Evolutionary conservation across 1,140 invertebrate genomes (phyloP).

Genomic region (Drosophila azteca): DNA sequence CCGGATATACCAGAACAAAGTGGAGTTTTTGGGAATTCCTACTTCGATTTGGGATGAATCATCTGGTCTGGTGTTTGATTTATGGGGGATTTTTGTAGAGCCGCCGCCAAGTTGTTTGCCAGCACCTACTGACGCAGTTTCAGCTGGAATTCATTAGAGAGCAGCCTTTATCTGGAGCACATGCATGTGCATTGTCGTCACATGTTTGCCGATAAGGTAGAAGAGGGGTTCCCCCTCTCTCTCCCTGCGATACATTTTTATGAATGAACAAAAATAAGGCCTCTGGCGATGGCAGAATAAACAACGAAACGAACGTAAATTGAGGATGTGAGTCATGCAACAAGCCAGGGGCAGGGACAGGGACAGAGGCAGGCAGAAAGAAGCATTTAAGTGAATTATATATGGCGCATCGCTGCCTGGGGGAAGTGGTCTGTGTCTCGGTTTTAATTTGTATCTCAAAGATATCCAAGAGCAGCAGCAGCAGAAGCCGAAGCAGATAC

Average conservation of each 20-base stretch:
- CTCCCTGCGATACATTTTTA: constrained; percentile 8
- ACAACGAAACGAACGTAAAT: constrained; percentile 39
- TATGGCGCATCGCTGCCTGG: constrained; percentile 39
- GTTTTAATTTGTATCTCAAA: constrained; percentile 53
- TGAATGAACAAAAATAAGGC: constrained; percentile 36
- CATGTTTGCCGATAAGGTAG: constrained; percentile 30
- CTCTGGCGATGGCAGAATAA: constrained; percentile 17
- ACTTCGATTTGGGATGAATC: constrained; percentile 27
- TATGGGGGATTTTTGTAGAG: constrained; percentile 3
- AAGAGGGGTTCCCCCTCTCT: too few relatives aligned
- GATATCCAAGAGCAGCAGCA: constrained; percentile 21
- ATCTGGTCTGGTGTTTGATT: constrained; percentile 25
- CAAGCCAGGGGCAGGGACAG: constrained; percentile 1
- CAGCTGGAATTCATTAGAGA: constrained; percentile 11
- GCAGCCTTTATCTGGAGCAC: neutral
- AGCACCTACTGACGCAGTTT: constrained; percentile 36
- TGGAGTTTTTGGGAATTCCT: neutral
- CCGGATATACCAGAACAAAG: too few relatives aligned
- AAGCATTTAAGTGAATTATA: constrained; percentile 50
- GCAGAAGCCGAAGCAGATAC: constrained; percentile 15
- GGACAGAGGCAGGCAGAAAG: constrained; percentile 10
- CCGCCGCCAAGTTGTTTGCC: too few relatives aligned
- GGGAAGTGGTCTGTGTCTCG: neutral
- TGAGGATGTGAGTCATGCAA: constrained; percentile 55
- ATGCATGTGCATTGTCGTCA: constrained; percentile 36